A percentile compares a stretch with the other conserved stretches of the same genome.
These are phyloP conservation scores for Rhynchonycteris naso DNA, from an alignment of 2,797 vertebrate species.

Conservation along the genomic window DNA sequence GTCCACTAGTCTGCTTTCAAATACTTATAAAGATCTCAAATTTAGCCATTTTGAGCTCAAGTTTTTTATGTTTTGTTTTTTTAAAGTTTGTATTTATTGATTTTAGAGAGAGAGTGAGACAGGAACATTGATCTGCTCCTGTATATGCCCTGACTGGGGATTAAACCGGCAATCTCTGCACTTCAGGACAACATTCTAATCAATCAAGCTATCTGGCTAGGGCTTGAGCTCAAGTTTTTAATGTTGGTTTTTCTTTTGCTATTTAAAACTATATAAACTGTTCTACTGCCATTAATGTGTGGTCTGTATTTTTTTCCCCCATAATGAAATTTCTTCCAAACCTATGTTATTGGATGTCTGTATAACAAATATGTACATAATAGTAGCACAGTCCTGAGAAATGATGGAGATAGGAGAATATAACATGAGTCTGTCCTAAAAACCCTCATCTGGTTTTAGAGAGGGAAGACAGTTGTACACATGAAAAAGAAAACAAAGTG, in stretches of 20 bases:
- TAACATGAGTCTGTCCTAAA: neutral
- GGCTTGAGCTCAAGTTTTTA: constrained; percentile 18
- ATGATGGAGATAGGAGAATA: neutral
- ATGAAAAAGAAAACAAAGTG: neutral
- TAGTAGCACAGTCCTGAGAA: neutral
- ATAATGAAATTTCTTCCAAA: neutral
- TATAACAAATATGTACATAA: neutral
- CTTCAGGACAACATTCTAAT: no score
- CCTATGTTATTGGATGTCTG: neutral
- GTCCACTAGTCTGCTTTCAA: neutral
- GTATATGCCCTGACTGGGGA: no score
- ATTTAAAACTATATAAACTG: constrained; percentile 6
- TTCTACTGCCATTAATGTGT: neutral
- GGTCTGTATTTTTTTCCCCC: neutral
- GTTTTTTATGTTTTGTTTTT: constrained; percentile 40
- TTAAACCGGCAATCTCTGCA: no score
- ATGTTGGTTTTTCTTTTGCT: constrained; percentile 26
- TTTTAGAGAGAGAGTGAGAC: no score
- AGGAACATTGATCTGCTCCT: no score
- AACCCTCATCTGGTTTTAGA: neutral
- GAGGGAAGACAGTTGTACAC: neutral
- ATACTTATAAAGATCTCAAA: neutral
- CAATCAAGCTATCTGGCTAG: no score
- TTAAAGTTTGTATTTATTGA: neutral
- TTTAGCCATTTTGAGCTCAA: neutral